A percentile compares a stretch with the other conserved stretches of the same genome.
Conservation (phyloP, 2,888 invertebrate species). For the Catotricha subobsoleta region DNA sequence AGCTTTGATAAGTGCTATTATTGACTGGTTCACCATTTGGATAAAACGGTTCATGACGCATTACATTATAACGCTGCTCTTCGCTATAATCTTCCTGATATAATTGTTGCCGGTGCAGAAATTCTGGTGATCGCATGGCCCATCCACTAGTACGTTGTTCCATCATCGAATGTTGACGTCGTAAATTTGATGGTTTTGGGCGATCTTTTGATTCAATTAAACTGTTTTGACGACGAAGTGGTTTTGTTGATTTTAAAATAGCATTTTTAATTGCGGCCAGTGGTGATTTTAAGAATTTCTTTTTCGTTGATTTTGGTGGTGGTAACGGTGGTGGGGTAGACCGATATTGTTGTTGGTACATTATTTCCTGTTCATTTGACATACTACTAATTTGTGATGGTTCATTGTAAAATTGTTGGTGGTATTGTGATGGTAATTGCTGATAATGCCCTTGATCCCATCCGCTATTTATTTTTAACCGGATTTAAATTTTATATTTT, state of each 20-base stretch:
- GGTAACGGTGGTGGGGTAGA: slow-evolving; percentile 17
- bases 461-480: slow-evolving; percentile 17
- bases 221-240: slow-evolving; percentile 26
- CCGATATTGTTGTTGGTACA: slow-evolving; percentile 9
- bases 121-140: slow-evolving; percentile 6
- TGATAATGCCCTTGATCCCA: neutral
- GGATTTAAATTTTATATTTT: neutral
- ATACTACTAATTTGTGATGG: neutral
- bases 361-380: neutral
- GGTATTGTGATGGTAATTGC: slow-evolving; percentile 3
- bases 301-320: slow-evolving; percentile 25
- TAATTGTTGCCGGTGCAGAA: slow-evolving; percentile 11
- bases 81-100: slow-evolving; percentile 5
- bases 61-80: neutral
- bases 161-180: slow-evolving; percentile 28
- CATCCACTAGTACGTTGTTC: slow-evolving; percentile 18
- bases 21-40: slow-evolving; percentile 18
- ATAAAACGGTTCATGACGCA: slow-evolving; percentile 12
- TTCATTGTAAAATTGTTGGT: slow-evolving; percentile 12
- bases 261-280: slow-evolving; percentile 27
- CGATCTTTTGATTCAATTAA: slow-evolving; percentile 19
- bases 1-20: slow-evolving; percentile 27
- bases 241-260: slow-evolving; percentile 25
- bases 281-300: slow-evolving; percentile 27
- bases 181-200: slow-evolving; percentile 20